Percentiles rank a stretch among this genome's conserved stretches.
phyloP scores from a whole-genome alignment of 2,113 vertebrate genomes.

The Oplegnathus fasciatus region DNA sequence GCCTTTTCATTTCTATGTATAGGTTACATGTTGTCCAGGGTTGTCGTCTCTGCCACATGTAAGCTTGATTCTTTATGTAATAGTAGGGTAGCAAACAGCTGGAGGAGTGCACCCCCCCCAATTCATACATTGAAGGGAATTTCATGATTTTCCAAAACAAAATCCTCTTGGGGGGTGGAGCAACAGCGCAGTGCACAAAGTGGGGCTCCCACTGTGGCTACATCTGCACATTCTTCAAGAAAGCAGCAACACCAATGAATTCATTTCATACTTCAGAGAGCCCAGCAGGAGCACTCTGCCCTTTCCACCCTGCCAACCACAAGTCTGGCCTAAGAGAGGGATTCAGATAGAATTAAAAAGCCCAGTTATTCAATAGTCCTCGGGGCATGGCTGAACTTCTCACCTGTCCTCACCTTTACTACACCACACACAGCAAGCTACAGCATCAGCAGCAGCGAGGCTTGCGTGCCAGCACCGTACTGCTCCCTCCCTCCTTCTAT shows the following conservation, averaged over 20 bases:
- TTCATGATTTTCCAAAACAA: constrained; percentile 65
- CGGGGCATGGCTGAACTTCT: constrained; percentile 50
- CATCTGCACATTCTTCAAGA: constrained; percentile 73
- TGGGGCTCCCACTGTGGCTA: constrained; percentile 68
- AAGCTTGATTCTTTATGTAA: constrained; percentile 46
- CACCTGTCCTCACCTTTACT: constrained; percentile 57
- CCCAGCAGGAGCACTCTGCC: constrained; percentile 52
- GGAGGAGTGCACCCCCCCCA: constrained; percentile 13
- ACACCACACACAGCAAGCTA: constrained; percentile 35
- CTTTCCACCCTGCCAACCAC: constrained; percentile 63
- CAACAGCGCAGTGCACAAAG: constrained; percentile 37
- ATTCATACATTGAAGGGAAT: constrained; percentile 56
- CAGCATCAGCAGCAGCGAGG: constrained; percentile 26
- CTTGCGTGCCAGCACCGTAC: constrained; percentile 33
- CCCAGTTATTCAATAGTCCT: constrained; percentile 46
- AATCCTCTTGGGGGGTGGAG: constrained; percentile 39
- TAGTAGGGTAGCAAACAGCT: constrained; percentile 36
- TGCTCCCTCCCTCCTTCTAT: constrained; percentile 22
- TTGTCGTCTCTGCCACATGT: constrained; percentile 18
- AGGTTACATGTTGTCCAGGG: not conserved
- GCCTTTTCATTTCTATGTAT: not conserved
- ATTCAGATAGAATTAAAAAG: constrained; percentile 50
- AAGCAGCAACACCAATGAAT: constrained; percentile 62
- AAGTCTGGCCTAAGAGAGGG: constrained; percentile 38
- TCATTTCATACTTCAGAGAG: constrained; percentile 71